Evolutionary conservation across 2,113 vertebrate species (phyloP).

Genomic region (Pterophyllum scalare): DNA sequence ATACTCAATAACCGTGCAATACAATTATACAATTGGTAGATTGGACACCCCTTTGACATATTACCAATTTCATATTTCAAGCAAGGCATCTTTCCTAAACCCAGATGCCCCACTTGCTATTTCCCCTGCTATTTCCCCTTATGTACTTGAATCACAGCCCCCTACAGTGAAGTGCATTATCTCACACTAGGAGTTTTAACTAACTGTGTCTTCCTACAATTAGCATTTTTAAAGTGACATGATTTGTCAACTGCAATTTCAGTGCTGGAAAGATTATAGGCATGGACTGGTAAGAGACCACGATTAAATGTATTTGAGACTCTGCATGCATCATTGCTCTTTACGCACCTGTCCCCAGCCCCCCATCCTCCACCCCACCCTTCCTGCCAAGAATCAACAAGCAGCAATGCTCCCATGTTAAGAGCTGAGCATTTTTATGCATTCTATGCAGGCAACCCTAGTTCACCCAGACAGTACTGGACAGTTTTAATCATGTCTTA

Average conservation of each 20-base stretch:
- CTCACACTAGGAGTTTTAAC: conserved; percentile 55
- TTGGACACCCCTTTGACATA: conserved; percentile 1
- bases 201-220: conserved; percentile 62
- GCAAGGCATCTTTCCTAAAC: not conserved
- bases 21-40: not conserved
- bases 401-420: conserved; percentile 15
- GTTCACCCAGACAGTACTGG: not conserved
- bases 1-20: not conserved
- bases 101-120: not conserved
- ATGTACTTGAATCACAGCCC: conserved; percentile 35
- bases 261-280: conserved; percentile 14
- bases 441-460: not conserved
- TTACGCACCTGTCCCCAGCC: conserved; percentile 47
- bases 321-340: conserved; percentile 40
- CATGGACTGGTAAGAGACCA: conserved; percentile 2
- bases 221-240: conserved; percentile 41
- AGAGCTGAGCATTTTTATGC: conserved; percentile 8
- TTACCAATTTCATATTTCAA: not conserved
- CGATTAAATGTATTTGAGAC: conserved; percentile 38
- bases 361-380: too few relatives aligned
- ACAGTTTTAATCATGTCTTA: not conserved
- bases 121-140: conserved; percentile 32
- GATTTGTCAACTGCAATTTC: conserved; percentile 38
- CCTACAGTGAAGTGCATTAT: conserved; percentile 40
- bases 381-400: conserved; percentile 36